These are phyloP conservation scores for Pterocles orientalis DNA, from an alignment of 2,113 vertebrate genomes.

Conservation along the genomic window DNA sequence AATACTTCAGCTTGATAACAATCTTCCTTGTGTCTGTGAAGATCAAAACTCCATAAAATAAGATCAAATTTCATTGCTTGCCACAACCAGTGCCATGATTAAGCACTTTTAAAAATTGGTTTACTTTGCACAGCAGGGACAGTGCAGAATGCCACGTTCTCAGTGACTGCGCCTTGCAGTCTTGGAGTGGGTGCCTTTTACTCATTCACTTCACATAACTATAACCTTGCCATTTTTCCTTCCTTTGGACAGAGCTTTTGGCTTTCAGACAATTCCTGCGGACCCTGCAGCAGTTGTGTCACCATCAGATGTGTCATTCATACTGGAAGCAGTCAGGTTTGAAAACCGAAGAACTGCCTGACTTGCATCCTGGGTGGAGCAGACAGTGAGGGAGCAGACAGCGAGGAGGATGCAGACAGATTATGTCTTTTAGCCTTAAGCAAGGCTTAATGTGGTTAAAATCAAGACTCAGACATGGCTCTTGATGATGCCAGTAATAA, in stretches of 20 bases:
- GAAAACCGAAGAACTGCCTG: conserved; percentile 36
- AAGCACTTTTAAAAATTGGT: background rate
- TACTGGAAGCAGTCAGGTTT: conserved; percentile 51
- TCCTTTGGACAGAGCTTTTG: conserved; percentile 51
- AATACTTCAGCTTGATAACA: background rate
- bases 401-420: background rate
- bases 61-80: background rate
- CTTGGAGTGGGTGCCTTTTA: background rate
- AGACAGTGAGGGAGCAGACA: conserved; percentile 34
- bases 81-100: conserved; percentile 1
- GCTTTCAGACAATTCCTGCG: conserved; percentile 62
- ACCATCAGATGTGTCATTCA: conserved; percentile 58
- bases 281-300: conserved; percentile 63
- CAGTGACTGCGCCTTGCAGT: conserved; percentile 6
- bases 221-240: conserved; percentile 51
- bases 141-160: background rate
- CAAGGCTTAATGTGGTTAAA: conserved; percentile 1
- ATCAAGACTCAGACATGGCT: background rate
- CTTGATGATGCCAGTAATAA: background rate
- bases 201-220: conserved; percentile 31
- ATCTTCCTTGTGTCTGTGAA: background rate
- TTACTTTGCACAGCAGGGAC: background rate
- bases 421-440: background rate
- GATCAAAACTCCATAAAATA: background rate
- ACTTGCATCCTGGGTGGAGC: conserved; percentile 20